phyloP scores from a whole-genome alignment of 1,140 invertebrate species.

The Hypothenemus hampei region DNA sequence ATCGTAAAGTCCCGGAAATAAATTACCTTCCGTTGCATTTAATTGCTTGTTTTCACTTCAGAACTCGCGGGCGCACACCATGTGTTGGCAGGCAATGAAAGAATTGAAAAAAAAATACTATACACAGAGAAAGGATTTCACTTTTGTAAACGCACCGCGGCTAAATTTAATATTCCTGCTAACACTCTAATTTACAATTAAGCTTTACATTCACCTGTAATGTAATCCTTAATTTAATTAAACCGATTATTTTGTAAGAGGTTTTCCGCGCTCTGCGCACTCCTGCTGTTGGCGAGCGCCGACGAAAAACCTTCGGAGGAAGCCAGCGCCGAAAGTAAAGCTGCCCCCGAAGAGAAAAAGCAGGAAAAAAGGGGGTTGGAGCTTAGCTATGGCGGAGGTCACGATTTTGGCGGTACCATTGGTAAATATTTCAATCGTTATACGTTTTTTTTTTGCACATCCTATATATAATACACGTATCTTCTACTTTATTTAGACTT shows the following conservation, averaged over 20 bases:
- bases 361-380: constrained; percentile 58
- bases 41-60: constrained; percentile 19
- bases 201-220: neutral
- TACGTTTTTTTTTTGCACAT: neutral
- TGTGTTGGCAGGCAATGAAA: no score
- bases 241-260: constrained; percentile 32
- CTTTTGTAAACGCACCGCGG: neutral
- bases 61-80: constrained; percentile 11
- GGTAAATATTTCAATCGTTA: neutral
- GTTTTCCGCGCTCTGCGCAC: constrained; percentile 48
- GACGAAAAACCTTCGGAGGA: constrained; percentile 49
- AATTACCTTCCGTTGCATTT: constrained; percentile 3
- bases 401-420: constrained; percentile 46
- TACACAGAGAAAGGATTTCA: constrained; percentile 4
- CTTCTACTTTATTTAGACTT: constrained; percentile 7
- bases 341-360: constrained; percentile 51
- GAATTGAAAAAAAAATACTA: no score
- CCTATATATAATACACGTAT: neutral
- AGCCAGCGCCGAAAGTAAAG: constrained; percentile 40
- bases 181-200: neutral
- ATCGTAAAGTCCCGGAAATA: constrained; percentile 19
- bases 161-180: neutral
- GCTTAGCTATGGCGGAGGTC: constrained; percentile 55
- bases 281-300: constrained; percentile 48
- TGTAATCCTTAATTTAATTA: no score